Percentiles rank a stretch among this genome's conserved stretches.
phyloP scores from a whole-genome alignment of 2,888 invertebrate genomes.

The Callinectes sapidus region DNA sequence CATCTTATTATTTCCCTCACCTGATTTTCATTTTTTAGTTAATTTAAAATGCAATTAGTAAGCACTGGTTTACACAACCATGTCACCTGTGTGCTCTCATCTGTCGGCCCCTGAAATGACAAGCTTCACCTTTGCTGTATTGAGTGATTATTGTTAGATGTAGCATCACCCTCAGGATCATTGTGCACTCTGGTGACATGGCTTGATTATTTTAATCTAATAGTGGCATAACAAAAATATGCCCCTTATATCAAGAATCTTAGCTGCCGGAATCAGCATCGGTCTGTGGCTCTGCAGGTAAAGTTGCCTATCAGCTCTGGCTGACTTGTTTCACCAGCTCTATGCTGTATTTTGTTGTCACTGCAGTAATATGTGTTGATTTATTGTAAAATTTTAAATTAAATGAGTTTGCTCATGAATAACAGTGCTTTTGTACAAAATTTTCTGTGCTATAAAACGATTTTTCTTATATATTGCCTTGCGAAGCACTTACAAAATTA shows the following conservation, averaged over 20 bases:
- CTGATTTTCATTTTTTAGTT: conserved; percentile 58
- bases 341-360: conserved; percentile 61
- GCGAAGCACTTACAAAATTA: conserved; percentile 60
- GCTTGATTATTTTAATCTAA: conserved; percentile 58
- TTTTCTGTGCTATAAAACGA: conserved; percentile 54
- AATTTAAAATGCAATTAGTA: conserved; percentile 59
- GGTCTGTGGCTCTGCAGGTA: conserved; percentile 71
- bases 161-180: conserved; percentile 28
- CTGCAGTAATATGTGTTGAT: conserved; percentile 54
- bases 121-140: conserved; percentile 11
- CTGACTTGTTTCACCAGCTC: conserved; percentile 62
- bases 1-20: conserved; percentile 61
- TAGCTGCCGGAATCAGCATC: conserved; percentile 70
- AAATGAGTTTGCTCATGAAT: conserved; percentile 56
- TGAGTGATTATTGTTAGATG: conserved; percentile 19
- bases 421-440: conserved; percentile 65
- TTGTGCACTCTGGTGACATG: conserved; percentile 65
- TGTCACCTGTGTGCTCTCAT: conserved; percentile 64
- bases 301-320: conserved; percentile 67
- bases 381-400: conserved; percentile 44
- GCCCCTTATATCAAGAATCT: conserved; percentile 63
- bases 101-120: conserved; percentile 19
- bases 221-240: conserved; percentile 66
- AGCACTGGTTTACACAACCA: conserved; percentile 65
- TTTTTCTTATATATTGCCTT: conserved; percentile 51